Evolutionary conservation across 2,888 invertebrate genomes (phyloP).

Genomic region (Selenia dentaria): DNA sequence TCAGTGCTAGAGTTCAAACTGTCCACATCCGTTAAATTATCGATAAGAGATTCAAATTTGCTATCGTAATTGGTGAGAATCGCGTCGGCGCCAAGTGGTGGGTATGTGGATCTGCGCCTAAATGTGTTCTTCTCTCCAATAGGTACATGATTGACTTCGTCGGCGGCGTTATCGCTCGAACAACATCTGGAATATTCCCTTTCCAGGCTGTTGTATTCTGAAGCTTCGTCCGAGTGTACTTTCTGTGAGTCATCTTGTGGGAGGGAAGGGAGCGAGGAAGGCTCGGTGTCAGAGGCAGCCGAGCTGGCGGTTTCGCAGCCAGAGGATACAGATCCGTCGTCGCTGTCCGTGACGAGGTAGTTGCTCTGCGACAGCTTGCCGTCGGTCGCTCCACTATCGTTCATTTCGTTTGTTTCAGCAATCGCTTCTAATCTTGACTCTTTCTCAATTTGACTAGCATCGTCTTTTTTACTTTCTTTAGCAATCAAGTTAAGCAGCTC

Average conservation of each 20-base stretch:
- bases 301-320: conserved; percentile 93
- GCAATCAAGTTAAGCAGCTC: conserved; percentile 62
- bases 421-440: conserved; percentile 61
- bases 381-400: conserved; percentile 46
- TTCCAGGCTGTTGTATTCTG: conserved; percentile 50
- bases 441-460: conserved; percentile 64
- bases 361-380: conserved; percentile 73
- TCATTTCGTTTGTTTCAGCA: conserved; percentile 64
- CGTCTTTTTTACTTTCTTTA: conserved; percentile 57
- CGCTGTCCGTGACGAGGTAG: conserved; percentile 86
- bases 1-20: conserved; percentile 70
- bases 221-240: conserved; percentile 61
- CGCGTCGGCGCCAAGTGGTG: conserved; percentile 63
- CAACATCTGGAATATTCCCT: conserved; percentile 48
- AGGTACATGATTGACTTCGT: conserved; percentile 75
- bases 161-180: conserved; percentile 37
- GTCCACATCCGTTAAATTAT: conserved; percentile 69
- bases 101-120: conserved; percentile 73
- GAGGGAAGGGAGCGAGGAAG: conserved; percentile 74
- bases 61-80: conserved; percentile 60
- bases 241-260: conserved; percentile 66
- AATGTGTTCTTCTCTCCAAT: conserved; percentile 77
- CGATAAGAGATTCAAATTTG: conserved; percentile 73
- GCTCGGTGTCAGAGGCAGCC: conserved; percentile 85
- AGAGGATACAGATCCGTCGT: conserved; percentile 91